Evolutionary conservation across 1,140 invertebrate genomes (phyloP).

Genomic region (Lysiphlebus fabarum): DNA sequence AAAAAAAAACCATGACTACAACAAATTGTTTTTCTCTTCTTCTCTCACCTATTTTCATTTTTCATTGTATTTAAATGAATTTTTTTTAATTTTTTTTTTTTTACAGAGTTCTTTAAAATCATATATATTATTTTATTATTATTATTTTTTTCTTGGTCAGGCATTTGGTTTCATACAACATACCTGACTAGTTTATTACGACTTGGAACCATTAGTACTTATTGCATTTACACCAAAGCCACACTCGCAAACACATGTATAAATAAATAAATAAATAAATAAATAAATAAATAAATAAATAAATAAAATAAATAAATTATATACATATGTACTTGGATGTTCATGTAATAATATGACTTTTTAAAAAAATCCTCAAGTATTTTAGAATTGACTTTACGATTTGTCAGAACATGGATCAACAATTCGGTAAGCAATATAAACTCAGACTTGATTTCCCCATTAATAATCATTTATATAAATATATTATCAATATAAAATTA

Average conservation of each 20-base stretch:
- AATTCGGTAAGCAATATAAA: slow-evolving; percentile 33
- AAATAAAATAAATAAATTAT: not conserved
- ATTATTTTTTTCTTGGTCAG: not conserved
- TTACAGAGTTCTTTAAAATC: not conserved
- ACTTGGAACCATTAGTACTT: slow-evolving; percentile 2
- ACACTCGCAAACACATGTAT: not conserved
- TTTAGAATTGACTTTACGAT: slow-evolving; percentile 33
- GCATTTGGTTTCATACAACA: not conserved
- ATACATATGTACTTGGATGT: not conserved
- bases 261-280: too few species aligned
- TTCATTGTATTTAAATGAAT: not conserved
- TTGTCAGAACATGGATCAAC: slow-evolving; percentile 35
- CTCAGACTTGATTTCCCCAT: not conserved
- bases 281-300: not conserved
- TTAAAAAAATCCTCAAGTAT: not conserved
- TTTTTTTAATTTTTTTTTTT: slow-evolving; percentile 1
- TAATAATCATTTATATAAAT: too few species aligned
- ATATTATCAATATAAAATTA: too few species aligned
- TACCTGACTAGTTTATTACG: slow-evolving; percentile 14
- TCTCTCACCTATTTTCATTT: not conserved
- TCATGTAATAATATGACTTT: not conserved
- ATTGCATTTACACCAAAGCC: not conserved
- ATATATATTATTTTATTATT: too few species aligned
- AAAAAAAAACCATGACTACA: too few species aligned
- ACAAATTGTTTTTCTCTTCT: not conserved